These are phyloP conservation scores for Rapana venosa DNA, from an alignment of 2,888 invertebrate genomes.

Conservation along the genomic window DNA sequence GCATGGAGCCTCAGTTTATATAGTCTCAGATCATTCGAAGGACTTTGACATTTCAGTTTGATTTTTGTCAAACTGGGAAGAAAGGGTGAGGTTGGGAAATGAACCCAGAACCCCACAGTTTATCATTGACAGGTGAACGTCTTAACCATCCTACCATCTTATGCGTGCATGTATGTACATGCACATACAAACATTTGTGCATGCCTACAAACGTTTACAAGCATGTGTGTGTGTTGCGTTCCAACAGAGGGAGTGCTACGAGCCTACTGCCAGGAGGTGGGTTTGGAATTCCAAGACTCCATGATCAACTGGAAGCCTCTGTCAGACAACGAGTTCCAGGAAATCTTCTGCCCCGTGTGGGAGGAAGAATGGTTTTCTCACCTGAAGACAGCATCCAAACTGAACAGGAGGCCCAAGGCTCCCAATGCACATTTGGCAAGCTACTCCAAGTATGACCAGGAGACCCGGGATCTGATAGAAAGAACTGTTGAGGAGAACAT, in stretches of 20 bases:
- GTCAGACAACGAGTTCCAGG: conserved; percentile 3
- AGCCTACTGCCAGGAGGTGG: conserved; percentile 21
- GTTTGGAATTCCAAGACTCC: conserved; percentile 11
- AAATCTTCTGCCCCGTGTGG: background rate
- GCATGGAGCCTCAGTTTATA: too few species aligned
- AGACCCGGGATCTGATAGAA: background rate
- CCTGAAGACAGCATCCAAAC: background rate
- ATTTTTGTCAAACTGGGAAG: too few species aligned
- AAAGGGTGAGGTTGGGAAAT: too few species aligned
- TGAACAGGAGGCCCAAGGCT: background rate
- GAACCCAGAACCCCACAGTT: too few species aligned
- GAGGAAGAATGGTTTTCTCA: conserved; percentile 13
- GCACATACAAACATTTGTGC: background rate
- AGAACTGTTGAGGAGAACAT: background rate
- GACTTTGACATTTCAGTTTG: too few species aligned
- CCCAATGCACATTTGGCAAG: background rate
- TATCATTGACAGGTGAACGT: too few species aligned
- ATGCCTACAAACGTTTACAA: too few species aligned
- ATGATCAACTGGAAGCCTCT: conserved; percentile 34
- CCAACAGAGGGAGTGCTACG: conserved; percentile 14
- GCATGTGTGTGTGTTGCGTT: background rate
- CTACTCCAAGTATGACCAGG: background rate
- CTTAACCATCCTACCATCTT: too few species aligned
- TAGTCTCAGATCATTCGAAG: too few species aligned
- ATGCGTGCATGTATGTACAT: background rate